Percentiles rank a stretch among this genome's conserved stretches.
phyloP scores from a whole-genome alignment of 2,113 vertebrate species.

The Scomber scombrus region DNA sequence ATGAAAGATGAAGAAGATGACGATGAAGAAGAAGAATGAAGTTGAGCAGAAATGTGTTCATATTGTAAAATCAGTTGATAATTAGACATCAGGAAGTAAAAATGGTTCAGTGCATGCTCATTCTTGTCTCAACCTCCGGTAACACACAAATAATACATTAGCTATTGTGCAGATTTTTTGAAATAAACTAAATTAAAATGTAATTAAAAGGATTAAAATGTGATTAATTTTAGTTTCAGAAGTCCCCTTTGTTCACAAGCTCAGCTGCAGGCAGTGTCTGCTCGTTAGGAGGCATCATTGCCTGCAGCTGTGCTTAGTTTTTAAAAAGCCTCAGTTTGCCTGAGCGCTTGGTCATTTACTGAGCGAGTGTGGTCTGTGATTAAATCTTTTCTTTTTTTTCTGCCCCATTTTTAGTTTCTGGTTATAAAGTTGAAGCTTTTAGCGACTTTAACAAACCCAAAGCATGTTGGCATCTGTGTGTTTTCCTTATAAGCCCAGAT shows the following conservation, averaged over 20 bases:
- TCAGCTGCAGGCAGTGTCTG: constrained; percentile 5
- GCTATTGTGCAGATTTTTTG: too few relatives aligned
- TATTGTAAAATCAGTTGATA: too few relatives aligned
- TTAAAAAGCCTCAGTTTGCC: constrained; percentile 27
- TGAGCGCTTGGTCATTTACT: not conserved
- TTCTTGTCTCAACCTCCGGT: not conserved
- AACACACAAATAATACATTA: not conserved
- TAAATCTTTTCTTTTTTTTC: not conserved
- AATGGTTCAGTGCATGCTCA: too few relatives aligned
- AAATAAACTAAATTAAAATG: too few relatives aligned
- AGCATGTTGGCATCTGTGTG: not conserved
- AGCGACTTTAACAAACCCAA: not conserved
- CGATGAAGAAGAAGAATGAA: too few relatives aligned
- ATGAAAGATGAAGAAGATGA: too few relatives aligned
- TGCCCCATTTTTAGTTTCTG: too few relatives aligned
- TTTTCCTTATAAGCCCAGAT: constrained; percentile 1
- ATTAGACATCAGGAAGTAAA: too few relatives aligned
- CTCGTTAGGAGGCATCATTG: constrained; percentile 21
- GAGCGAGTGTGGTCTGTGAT: not conserved
- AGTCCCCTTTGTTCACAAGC: constrained; percentile 2
- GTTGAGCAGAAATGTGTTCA: too few relatives aligned
- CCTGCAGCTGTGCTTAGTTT: constrained; percentile 42
- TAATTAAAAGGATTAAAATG: not conserved
- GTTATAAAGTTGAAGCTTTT: not conserved
- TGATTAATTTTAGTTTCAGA: not conserved